Conservation (phyloP, 2,113 vertebrate species). For the Clarias batrachus region DNA sequence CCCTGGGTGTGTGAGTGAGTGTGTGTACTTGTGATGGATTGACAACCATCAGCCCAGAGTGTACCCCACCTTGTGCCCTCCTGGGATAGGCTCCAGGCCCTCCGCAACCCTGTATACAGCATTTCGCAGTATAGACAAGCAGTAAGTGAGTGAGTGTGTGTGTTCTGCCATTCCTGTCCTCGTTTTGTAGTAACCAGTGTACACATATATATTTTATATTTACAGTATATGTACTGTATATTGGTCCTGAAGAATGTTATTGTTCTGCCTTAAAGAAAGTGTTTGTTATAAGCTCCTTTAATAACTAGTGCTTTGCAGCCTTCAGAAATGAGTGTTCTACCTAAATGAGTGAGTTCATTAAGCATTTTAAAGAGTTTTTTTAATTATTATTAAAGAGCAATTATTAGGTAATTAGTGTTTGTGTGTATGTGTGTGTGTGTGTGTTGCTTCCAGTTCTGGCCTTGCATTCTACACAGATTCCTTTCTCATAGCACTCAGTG, state of each 20-base stretch:
- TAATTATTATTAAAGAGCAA: not conserved
- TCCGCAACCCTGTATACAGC: too few species aligned
- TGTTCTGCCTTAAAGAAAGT: not conserved
- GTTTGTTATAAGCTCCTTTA: not conserved
- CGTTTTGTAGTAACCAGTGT: not conserved
- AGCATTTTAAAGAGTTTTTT: not conserved
- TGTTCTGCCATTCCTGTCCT: not conserved
- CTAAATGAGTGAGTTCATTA: not conserved
- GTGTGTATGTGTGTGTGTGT: too few species aligned
- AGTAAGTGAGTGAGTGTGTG: too few species aligned
- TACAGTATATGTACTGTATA: not conserved
- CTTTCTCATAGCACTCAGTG: not conserved
- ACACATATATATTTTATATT: not conserved
- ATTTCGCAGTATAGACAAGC: too few species aligned
- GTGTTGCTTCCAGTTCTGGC: not conserved
- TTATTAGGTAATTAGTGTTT: not conserved
- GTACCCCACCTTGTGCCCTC: too few species aligned
- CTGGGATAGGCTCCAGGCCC: too few species aligned
- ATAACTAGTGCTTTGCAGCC: not conserved
- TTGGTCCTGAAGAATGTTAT: not conserved
- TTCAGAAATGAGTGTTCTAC: not conserved
- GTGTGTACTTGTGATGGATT: too few species aligned
- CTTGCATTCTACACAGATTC: not conserved
- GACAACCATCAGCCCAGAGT: too few species aligned
- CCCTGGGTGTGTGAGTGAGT: too few species aligned